These are phyloP conservation scores for Myodes glareolus DNA, from an alignment of 2,113 vertebrate genomes.

Conservation along the genomic window DNA sequence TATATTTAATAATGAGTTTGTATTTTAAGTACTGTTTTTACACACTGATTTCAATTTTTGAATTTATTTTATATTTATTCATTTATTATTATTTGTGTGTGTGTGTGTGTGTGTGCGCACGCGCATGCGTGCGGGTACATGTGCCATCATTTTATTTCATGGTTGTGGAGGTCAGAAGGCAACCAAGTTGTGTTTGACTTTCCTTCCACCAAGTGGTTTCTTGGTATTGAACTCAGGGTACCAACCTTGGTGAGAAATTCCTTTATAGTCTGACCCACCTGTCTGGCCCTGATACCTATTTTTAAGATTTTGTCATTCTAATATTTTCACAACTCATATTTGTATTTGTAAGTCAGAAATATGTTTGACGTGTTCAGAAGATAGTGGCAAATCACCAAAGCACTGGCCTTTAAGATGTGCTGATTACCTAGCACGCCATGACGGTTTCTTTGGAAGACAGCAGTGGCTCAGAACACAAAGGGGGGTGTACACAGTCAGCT, in stretches of 20 bases:
- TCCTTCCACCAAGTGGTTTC: not conserved
- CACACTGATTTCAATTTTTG: not conserved
- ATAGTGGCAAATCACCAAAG: not conserved
- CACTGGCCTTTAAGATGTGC: not conserved
- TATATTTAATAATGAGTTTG: not conserved
- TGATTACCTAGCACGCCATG: not conserved
- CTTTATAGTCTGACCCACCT: not conserved
- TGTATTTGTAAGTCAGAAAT: not conserved
- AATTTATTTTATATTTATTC: not conserved
- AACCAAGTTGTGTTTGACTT: too few species aligned
- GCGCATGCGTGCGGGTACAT: not conserved
- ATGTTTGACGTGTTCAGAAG: not conserved
- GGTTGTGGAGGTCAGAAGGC: not conserved
- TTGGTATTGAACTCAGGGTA: not conserved
- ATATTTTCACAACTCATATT: not conserved
- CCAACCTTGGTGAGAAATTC: not conserved
- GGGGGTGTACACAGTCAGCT: not conserved
- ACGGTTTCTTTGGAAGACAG: not conserved
- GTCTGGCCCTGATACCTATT: not conserved
- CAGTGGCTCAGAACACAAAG: not conserved
- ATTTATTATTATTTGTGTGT: not conserved
- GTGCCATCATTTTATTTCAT: not conserved
- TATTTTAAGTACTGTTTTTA: not conserved
- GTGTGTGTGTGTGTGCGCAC: not conserved
- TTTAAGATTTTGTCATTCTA: not conserved